A percentile compares a stretch with the other conserved stretches of the same genome.
phyloP scores from a whole-genome alignment of 2,797 vertebrate genomes.

The Harpagifer antarcticus region DNA sequence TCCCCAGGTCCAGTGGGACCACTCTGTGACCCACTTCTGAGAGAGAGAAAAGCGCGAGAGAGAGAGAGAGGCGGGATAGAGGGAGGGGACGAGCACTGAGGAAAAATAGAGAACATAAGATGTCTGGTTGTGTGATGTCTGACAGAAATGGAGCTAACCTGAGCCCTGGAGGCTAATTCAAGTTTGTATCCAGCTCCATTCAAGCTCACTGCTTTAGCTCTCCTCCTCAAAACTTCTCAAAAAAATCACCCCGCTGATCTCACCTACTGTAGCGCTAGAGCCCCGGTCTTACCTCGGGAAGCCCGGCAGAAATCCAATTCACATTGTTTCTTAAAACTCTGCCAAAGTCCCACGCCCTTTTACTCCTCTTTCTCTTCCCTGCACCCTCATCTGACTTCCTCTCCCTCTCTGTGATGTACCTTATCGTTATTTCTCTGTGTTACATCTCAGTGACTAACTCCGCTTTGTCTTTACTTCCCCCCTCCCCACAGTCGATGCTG shows the following conservation, averaged over 20 bases:
- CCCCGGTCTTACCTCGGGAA: conserved; percentile 62
- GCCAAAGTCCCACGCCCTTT: conserved; percentile 72
- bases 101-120: conserved; percentile 82
- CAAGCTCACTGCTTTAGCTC: conserved; percentile 53
- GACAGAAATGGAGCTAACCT: conserved; percentile 84
- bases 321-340: conserved; percentile 51
- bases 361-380: conserved; percentile 48
- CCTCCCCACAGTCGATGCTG: conserved; percentile 90
- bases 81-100: conserved; percentile 73
- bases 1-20: conserved; percentile 85
- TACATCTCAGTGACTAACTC: conserved; percentile 57
- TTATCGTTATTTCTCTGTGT: conserved; percentile 45
- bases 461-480: conserved; percentile 34
- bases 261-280: conserved; percentile 45
- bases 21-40: conserved; percentile 86
- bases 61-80: conserved; percentile 63
- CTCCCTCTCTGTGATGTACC: conserved; percentile 26
- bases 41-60: conserved; percentile 64
- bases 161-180: conserved; percentile 80
- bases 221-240: conserved; percentile 59
- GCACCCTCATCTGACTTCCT: conserved; percentile 56
- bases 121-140: conserved; percentile 82
- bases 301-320: conserved; percentile 58
- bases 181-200: conserved; percentile 73
- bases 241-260: conserved; percentile 59